Base-by-base conservation (phyloP, 1,140 invertebrate genomes). In the Lepidostoma basale region DNA sequence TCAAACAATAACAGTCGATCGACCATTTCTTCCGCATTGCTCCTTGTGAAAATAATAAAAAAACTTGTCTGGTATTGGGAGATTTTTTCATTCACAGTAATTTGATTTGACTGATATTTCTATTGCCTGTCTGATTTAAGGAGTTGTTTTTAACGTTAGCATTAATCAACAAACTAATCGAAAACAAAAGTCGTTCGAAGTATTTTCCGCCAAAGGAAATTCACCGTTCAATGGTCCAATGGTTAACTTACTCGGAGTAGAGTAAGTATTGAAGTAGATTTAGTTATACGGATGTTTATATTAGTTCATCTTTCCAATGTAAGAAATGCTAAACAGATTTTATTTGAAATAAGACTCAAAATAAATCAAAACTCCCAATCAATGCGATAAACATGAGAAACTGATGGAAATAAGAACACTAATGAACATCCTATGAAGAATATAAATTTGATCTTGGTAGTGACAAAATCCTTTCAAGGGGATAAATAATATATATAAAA, bases 141-240 rank as follows among this genome's bases (percentile, higher is more conserved):
- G 16, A 40, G 26, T 62, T 62, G 59, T 62, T 62, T 62, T 62
- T 62, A 44, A 62, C 23, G 40, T 62, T 39, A 62, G 45, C 59
- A 62, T 62, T 62, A 62, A 62, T 62, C 59, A 62, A 10, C 5
- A 10, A 62, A 62, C 59, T 62, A 44, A 62, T 62, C 59, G 59
- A 26, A 44, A 62, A 62, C 59, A 44, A 62, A 62, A 62, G 59
- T 26, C 44, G 45, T 62, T 62, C 14, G 20, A 62, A 62, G 40
- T 44, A 44, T 62, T 45, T 44, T 42, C n/a, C n/a, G n/a, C n/a
- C n/a, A n/a, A n/a, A n/a, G n/a, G n/a, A n/a, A n/a, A n/a, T 42
- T 42, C n/a, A 22, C n/a, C 44, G 20, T 25, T 2, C 12, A 49
- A 22, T 22, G n/a, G 45, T 22, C 25, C 18, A 22, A n/a, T 23